Conservation (phyloP, 1,140 invertebrate species). For the Rhagoletis zephyria region DNA sequence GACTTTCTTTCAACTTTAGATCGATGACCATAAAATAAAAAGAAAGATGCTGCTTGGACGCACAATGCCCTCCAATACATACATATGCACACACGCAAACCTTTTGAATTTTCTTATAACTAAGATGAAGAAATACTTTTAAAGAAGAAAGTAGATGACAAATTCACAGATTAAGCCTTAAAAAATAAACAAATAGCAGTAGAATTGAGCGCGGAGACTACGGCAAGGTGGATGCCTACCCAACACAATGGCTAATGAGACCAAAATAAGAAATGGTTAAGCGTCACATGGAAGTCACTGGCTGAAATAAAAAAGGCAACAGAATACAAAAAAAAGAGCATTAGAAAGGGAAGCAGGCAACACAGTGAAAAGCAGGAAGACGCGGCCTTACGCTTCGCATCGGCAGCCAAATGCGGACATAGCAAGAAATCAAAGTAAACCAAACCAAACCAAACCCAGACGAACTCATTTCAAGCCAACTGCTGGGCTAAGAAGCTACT, state of each 20-base stretch:
- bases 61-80: not conserved
- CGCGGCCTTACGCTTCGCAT: constrained; percentile 9
- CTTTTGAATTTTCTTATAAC: not conserved
- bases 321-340: not conserved
- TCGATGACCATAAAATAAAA: constrained; percentile 9
- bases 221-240: not conserved
- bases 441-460: constrained; percentile 44
- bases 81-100: not conserved
- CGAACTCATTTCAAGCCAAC: constrained; percentile 20
- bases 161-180: not conserved
- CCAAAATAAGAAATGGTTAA: constrained; percentile 12
- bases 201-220: not conserved
- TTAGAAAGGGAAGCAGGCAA: constrained; percentile 25
- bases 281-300: constrained; percentile 31
- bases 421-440: not conserved
- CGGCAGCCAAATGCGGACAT: constrained; percentile 4
- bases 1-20: constrained; percentile 25
- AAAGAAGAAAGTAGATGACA: constrained; percentile 47
- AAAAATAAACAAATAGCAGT: constrained; percentile 4
- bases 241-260: not conserved
- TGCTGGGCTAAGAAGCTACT: constrained; percentile 34
- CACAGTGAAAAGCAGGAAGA: constrained; percentile 21
- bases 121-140: not conserved
- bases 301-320: not conserved
- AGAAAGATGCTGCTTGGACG: constrained; percentile 34